Conservation (phyloP, 2,888 invertebrate genomes). For the Brachypalpus laphriformis region DNA sequence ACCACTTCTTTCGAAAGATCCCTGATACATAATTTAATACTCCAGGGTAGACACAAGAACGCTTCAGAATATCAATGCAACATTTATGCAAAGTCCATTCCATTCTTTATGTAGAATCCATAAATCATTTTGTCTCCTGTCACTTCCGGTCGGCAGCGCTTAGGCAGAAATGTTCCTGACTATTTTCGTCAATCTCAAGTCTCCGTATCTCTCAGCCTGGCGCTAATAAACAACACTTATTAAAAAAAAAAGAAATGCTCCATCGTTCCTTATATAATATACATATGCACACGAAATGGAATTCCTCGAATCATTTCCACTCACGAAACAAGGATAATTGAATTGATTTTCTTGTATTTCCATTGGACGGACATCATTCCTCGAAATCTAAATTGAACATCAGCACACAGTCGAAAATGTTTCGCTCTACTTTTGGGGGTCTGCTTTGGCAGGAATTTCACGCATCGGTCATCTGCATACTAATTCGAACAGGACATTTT, state of each 20-base stretch:
- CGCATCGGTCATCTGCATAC: constrained; percentile 69
- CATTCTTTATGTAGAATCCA: constrained; percentile 25
- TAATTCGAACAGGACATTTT: constrained; percentile 67
- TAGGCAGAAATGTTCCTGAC: constrained; percentile 6
- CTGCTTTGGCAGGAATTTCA: constrained; percentile 34
- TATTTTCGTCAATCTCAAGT: constrained; percentile 29
- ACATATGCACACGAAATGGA: not conserved
- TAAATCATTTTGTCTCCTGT: constrained; percentile 29
- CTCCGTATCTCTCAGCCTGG: not conserved
- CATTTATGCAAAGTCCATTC: constrained; percentile 37
- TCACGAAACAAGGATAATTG: constrained; percentile 29
- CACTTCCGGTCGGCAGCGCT: constrained; percentile 12
- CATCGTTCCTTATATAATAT: not conserved
- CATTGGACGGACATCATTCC: constrained; percentile 1
- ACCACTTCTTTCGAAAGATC: not conserved
- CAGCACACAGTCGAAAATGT: constrained; percentile 38
- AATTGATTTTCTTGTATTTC: constrained; percentile 39
- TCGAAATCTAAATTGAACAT: constrained; percentile 44
- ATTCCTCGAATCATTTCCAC: constrained; percentile 26
- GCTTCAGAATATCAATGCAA: constrained; percentile 6
- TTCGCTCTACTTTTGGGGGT: constrained; percentile 13
- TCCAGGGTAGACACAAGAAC: not conserved
- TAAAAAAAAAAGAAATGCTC: constrained; percentile 1
- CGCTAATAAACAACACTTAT: constrained; percentile 31
- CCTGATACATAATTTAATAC: constrained; percentile 2